These are phyloP conservation scores for Microcaecilia unicolor DNA, from an alignment of 2,797 vertebrate genomes.

Conservation along the genomic window DNA sequence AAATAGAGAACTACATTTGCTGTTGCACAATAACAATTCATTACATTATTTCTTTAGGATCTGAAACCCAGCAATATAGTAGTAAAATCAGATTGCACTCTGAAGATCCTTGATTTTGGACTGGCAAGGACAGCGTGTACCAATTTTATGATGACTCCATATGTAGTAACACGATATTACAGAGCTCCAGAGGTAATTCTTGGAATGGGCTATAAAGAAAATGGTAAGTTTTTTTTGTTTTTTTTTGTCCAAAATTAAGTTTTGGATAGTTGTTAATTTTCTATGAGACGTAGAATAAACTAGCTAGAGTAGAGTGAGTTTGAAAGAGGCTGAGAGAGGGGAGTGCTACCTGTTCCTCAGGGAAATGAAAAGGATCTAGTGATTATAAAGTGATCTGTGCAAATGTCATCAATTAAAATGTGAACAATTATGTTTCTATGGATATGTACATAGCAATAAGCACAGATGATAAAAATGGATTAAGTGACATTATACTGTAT, in stretches of 20 bases:
- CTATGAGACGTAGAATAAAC: not conserved
- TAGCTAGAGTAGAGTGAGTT: no score
- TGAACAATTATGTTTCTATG: no score
- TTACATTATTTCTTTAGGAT: constrained; percentile 57
- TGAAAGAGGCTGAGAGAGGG: no score
- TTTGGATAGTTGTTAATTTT: not conserved
- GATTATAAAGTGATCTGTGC: no score
- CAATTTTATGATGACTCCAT: constrained; percentile 98
- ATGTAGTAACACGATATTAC: constrained; percentile 93
- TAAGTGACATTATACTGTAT: no score
- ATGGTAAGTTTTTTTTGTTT: constrained; percentile 78
- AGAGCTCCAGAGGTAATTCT: constrained; percentile 92
- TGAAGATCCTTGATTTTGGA: constrained; percentile 95
- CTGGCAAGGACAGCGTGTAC: constrained; percentile 91
- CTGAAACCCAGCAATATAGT: constrained; percentile 97
- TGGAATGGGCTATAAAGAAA: constrained; percentile 96
- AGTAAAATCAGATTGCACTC: constrained; percentile 91
- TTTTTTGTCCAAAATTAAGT: not conserved
- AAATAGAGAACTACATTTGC: not conserved
- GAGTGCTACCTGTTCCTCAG: no score
- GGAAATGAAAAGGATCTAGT: no score
- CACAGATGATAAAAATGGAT: no score
- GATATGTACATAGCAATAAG: no score
- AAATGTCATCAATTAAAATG: no score
- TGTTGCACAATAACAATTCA: not conserved